Conservation (phyloP, 2,888 invertebrate genomes). For the Amblyjoppa proteus region DNA sequence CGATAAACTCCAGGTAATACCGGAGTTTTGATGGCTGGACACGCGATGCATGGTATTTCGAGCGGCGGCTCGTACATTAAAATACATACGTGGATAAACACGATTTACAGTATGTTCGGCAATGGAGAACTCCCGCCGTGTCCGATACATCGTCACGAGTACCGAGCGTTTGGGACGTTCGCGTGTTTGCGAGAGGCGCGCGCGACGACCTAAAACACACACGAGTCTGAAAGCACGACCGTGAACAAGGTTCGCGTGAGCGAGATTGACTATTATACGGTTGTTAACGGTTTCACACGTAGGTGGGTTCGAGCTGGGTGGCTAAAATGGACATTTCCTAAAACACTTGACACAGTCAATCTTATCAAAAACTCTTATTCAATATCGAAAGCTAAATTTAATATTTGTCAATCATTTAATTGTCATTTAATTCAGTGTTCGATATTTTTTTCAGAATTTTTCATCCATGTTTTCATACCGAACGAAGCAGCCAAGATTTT, state of each 20-base stretch:
- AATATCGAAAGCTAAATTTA: no score
- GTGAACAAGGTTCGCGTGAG: conserved; percentile 26
- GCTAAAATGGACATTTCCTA: no score
- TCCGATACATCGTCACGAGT: conserved; percentile 17
- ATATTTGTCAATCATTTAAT: neutral
- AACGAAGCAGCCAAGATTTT: neutral
- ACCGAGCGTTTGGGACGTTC: neutral
- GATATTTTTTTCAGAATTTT: neutral
- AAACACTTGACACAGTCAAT: no score
- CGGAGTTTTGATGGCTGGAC: conserved; percentile 18
- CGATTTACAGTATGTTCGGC: neutral
- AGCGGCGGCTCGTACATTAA: neutral
- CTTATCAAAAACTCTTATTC: no score
- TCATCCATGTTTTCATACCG: neutral
- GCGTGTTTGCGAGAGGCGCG: neutral
- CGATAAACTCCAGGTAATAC: neutral
- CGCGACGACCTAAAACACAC: conserved; percentile 45
- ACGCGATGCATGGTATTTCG: conserved; percentile 23
- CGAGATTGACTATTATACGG: neutral
- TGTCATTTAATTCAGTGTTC: neutral
- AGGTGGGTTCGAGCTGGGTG: no score
- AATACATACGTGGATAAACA: neutral
- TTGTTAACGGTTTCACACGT: no score
- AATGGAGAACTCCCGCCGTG: neutral
- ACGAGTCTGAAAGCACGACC: conserved; percentile 31